These are phyloP conservation scores for Nansenia antarctica DNA, from an alignment of 2,113 vertebrate species.

Conservation along the genomic window DNA sequence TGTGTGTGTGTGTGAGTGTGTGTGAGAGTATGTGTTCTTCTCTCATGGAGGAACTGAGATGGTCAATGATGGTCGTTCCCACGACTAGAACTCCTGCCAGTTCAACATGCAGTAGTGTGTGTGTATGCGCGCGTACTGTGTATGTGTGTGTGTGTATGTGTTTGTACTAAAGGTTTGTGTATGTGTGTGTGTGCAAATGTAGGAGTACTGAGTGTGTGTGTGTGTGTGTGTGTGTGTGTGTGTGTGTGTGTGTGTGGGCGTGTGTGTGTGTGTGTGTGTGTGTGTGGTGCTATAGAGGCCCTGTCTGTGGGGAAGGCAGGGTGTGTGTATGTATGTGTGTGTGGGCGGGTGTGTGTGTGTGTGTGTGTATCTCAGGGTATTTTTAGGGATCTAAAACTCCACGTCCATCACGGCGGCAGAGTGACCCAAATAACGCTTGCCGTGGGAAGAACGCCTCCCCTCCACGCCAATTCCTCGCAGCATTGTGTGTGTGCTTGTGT, in stretches of 20 bases:
- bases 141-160: neutral
- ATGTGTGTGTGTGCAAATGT: neutral
- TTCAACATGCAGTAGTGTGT: no score
- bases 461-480: no score
- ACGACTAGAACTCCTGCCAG: neutral
- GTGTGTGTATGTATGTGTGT: no score
- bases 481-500: no score
- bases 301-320: no score
- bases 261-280: no score
- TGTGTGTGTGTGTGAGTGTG: neutral
- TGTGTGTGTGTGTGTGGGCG: no score
- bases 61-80: neutral
- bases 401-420: constrained; percentile 61
- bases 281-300: no score
- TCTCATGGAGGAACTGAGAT: neutral
- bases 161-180: neutral
- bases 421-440: constrained; percentile 65
- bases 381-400: constrained; percentile 68
- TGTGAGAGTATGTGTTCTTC: neutral
- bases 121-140: neutral
- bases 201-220: neutral
- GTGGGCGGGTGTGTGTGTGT: no score
- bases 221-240: neutral
- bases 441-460: constrained; percentile 30
- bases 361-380: no score